Evolutionary conservation across 2,113 vertebrate species (phyloP).

Genomic region (Struthio camelus): DNA sequence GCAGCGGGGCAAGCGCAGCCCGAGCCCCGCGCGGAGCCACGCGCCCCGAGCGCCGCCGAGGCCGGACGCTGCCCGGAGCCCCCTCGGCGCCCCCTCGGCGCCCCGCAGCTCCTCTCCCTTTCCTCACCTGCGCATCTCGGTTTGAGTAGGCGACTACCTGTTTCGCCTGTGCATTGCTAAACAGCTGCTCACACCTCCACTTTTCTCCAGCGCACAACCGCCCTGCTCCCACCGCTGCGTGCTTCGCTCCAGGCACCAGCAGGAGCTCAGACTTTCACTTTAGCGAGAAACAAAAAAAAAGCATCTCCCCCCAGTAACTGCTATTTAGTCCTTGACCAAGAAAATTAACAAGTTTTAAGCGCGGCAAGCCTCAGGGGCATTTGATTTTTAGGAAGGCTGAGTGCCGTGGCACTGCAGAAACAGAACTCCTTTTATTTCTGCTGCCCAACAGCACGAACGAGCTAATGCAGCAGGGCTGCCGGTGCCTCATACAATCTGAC

Average conservation of each 20-base stretch:
- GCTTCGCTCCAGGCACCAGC: not conserved
- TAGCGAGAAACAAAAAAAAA: not conserved
- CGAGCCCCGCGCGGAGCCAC: too few relatives aligned
- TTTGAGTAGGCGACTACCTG: too few relatives aligned
- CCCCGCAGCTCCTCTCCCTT: fast-evolving
- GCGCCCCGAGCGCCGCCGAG: too few relatives aligned
- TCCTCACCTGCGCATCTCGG: too few relatives aligned
- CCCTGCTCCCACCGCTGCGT: not conserved
- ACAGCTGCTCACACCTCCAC: not conserved
- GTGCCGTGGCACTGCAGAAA: not conserved
- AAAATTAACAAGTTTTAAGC: not conserved
- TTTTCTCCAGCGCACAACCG: not conserved
- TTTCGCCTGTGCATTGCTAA: not conserved
- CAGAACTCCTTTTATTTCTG: constrained; percentile 16
- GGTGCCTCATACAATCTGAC: constrained; percentile 52
- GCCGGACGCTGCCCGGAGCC: too few relatives aligned
- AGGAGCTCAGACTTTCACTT: not conserved
- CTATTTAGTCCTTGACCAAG: constrained; percentile 48
- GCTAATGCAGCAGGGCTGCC: constrained; percentile 38
- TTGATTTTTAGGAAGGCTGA: not conserved
- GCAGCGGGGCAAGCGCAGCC: too few relatives aligned
- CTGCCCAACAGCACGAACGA: constrained; percentile 32
- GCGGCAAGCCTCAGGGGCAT: constrained; percentile 33
- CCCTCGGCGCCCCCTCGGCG: too few relatives aligned
- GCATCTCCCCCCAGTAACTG: not conserved